Evolutionary conservation across 2,888 invertebrate genomes (phyloP).

Genomic region (Orthosia gracilis): DNA sequence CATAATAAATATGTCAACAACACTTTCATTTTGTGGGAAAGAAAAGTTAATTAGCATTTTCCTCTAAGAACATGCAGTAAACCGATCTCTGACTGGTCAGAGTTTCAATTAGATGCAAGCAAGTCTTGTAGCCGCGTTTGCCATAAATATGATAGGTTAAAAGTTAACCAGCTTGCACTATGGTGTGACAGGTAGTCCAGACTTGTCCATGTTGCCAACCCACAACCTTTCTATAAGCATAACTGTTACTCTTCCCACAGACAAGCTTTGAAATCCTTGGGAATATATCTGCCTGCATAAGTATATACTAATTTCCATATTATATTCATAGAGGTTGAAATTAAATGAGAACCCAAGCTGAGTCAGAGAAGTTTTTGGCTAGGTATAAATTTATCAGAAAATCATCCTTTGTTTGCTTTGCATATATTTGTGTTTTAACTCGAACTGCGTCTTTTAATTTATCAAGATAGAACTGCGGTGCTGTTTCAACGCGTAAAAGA

Average conservation of each 20-base stretch:
- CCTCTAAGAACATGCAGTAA: slow-evolving; percentile 5
- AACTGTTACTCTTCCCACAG: slow-evolving; percentile 20
- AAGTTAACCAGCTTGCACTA: slow-evolving; percentile 49
- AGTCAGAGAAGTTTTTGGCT: neutral
- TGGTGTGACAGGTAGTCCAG: slow-evolving; percentile 34
- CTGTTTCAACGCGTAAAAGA: neutral
- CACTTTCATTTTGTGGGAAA: neutral
- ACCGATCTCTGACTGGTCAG: slow-evolving; percentile 10
- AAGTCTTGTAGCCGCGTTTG: slow-evolving; percentile 36
- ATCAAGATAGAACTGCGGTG: neutral
- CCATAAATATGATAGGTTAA: slow-evolving; percentile 51
- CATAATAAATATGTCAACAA: no score
- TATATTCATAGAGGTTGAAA: slow-evolving; percentile 1
- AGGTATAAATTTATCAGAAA: neutral
- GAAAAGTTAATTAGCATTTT: slow-evolving; percentile 12
- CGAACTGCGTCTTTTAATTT: neutral
- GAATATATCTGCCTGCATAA: neutral
- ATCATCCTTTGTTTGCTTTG: neutral
- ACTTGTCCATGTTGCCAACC: slow-evolving; percentile 31
- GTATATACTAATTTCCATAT: slow-evolving; percentile 3
- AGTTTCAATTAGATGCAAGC: slow-evolving; percentile 39
- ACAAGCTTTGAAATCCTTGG: slow-evolving; percentile 8
- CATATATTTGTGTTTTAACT: neutral
- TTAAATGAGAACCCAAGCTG: neutral
- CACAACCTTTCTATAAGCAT: slow-evolving; percentile 39